These are phyloP conservation scores for Microplitis manilae DNA, from an alignment of 2,888 invertebrate genomes.

Conservation along the genomic window DNA sequence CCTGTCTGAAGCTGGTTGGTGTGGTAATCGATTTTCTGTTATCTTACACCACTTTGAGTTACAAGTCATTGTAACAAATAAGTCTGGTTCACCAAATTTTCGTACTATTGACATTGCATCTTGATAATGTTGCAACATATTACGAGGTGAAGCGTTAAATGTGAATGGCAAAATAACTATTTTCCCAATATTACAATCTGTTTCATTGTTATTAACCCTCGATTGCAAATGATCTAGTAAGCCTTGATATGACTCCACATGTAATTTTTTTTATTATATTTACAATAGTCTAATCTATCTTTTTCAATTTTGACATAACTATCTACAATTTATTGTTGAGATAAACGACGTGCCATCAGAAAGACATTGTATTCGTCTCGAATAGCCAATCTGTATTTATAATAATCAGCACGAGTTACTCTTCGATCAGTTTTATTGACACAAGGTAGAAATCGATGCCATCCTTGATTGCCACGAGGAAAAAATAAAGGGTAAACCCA, in stretches of 20 bases:
- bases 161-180: constrained; percentile 48
- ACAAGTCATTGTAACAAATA: constrained; percentile 50
- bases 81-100: constrained; percentile 47
- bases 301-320: constrained; percentile 45
- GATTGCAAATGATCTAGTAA: constrained; percentile 41
- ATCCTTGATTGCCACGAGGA: too few species aligned
- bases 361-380: too few species aligned
- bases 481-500: too few species aligned
- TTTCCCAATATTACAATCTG: constrained; percentile 40
- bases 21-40: constrained; percentile 43
- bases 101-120: constrained; percentile 50
- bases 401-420: too few species aligned
- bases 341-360: too few species aligned
- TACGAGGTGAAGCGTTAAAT: constrained; percentile 47
- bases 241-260: constrained; percentile 43
- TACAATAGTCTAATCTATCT: constrained; percentile 37
- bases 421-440: too few species aligned
- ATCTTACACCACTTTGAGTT: constrained; percentile 52
- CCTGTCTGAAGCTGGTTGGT: constrained; percentile 48
- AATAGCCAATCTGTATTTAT: too few species aligned
- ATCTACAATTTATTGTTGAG: constrained; percentile 26
- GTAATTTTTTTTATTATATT: constrained; percentile 43
- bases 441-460: too few species aligned
- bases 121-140: constrained; percentile 50
- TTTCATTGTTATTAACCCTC: not conserved